Base-by-base conservation (phyloP, 2,888 invertebrate species). In the Ernsta delagoae region DNA sequence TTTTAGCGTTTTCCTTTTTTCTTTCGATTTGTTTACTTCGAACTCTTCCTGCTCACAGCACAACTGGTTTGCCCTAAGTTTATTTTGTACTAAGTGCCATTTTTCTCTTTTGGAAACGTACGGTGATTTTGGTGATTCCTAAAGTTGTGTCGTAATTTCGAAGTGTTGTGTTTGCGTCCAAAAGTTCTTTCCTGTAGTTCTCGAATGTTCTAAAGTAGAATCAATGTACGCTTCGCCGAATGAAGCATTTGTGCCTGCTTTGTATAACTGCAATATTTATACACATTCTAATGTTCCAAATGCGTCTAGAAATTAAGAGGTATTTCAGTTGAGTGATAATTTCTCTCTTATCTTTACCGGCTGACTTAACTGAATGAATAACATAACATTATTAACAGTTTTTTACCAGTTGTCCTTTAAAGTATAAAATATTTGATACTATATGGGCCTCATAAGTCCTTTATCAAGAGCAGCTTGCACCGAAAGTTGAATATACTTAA, bases 151-250 rank as follows among this genome's bases (percentile, higher is more conserved):
- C 68, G 61, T 64, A 41, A 73, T 76, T 72, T 69, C 70, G 62
- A 72, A 74, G 78, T 77, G 66, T 74, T 78, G 70, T 73, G 63
- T 77, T 79, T 77, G 79, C 78, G 76, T 86, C 83, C 79, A 75
- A 78, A 82, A 70, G 80, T 83, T 81, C 61, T 85, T 86, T 84
- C 80, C 78, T 89, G 92, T 90, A 89, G 82, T 86, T 88, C 83
- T 88, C 86, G 82, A 88, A 89, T 90, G 90, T 90, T 91, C 89
- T 88, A 84, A 86, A 82, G 92, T 92, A 90, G 90, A 85, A 87
- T 92, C 91, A 86, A 88, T 92, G 92, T 92, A 87, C 87, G 92
- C 92, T 92, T 92, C 81, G 80, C 82, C 79, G 78, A 76, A 77
- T 75, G 82, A 70, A 75, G 74, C 73, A 81, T 78, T 79, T 80